Base-by-base conservation (phyloP, 1,140 invertebrate genomes). In the Drosophila tsacasi region DNA sequence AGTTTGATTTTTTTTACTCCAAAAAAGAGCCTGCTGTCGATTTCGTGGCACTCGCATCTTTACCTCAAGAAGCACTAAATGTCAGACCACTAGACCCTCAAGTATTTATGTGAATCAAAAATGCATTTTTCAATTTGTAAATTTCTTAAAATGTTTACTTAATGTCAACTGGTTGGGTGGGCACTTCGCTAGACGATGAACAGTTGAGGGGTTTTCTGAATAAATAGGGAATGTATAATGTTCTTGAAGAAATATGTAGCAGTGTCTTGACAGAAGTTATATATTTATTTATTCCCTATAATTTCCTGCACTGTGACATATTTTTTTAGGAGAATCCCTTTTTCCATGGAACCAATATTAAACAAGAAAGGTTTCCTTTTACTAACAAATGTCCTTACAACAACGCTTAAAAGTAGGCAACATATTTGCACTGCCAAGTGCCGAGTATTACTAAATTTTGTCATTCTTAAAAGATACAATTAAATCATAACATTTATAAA, bases 1-100 rank as follows among this genome's bases (percentile, higher is more conserved):
- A 1, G 5, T 3, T 3, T 0, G 39, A 40, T 17, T 23, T 32
- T 37, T 25, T 39, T 37, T 32, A 21, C 67, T 61, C 55, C 37
- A 23, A 30, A 61, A 2, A 5, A 39, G 37, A 23, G 55, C 69
- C 55, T 35, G 8, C 12, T 52, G 71, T 0, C 71, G 68, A 35
- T 27, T 52, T 6, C 68, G 71, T 57, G 30, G 46, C 46, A 61
- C 54, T 52, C 55, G 67, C 67, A 71, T 71, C 23, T 27, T 37
- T 0, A 27, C 3, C 30, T 27, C 9, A 46, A 54, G 8, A 2
- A 30, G 2, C 17, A 71, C 63, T 68, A 23, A 27, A 19, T 37
- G 25, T 4, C 1, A 42, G 23, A 7, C 19, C 9, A 25, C 3
- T 35, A 9, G 7, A 15, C 5, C 10, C 13, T 9, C 4, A 15